Evolutionary conservation across 2,797 vertebrate species (phyloP).

Genomic region (Hoplostethus atlanticus): DNA sequence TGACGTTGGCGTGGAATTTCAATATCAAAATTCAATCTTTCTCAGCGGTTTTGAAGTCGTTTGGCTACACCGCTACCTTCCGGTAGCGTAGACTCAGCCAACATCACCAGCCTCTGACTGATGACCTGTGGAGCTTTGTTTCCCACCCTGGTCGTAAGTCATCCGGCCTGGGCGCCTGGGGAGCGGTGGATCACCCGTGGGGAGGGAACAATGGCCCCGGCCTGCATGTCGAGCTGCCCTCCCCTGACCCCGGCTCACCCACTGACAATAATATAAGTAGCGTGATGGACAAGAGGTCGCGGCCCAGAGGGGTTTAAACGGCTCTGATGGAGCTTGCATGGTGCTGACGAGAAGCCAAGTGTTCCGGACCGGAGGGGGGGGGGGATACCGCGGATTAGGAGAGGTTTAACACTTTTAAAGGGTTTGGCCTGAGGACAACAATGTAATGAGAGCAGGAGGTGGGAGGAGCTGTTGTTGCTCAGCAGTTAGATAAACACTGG

Average conservation of each 20-base stretch:
- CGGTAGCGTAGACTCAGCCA: too few species aligned
- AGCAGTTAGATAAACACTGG: not conserved
- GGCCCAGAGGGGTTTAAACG: constrained; percentile 59
- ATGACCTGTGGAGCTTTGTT: not conserved
- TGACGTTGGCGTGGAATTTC: too few species aligned
- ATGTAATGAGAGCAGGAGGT: not conserved
- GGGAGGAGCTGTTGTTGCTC: not conserved
- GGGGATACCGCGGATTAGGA: not conserved
- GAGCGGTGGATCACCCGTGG: constrained; percentile 74
- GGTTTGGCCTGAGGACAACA: not conserved
- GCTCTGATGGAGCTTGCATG: constrained; percentile 67
- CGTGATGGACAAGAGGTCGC: constrained; percentile 73
- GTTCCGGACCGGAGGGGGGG: not conserved
- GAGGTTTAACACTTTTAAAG: not conserved
- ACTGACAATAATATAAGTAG: constrained; percentile 73
- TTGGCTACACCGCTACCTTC: too few species aligned
- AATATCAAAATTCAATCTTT: too few species aligned
- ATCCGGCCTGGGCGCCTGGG: constrained; percentile 65
- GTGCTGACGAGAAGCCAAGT: not conserved
- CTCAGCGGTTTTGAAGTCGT: too few species aligned
- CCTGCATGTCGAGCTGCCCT: not conserved
- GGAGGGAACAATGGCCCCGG: constrained; percentile 38
- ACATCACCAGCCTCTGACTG: not conserved
- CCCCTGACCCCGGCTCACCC: constrained; percentile 53
- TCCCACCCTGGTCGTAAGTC: constrained; percentile 50